Evolutionary conservation across 2,113 vertebrate species (phyloP).

Genomic region (Chlamydotis undulata): DNA sequence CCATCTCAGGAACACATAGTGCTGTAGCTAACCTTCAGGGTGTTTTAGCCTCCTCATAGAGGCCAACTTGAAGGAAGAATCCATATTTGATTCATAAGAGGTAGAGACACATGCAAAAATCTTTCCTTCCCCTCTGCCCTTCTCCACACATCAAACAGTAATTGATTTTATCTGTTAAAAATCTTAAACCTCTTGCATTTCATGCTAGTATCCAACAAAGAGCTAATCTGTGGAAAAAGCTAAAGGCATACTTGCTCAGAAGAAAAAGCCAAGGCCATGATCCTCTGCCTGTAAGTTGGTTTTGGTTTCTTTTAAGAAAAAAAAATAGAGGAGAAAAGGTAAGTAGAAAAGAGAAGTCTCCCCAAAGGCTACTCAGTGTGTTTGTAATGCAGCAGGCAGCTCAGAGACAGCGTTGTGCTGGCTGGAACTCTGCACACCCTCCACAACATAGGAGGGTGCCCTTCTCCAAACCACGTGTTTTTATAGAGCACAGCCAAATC

Average conservation of each 20-base stretch:
- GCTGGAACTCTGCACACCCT: background rate
- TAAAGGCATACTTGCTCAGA: background rate
- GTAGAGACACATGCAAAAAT: background rate
- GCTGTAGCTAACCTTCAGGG: constrained; percentile 50
- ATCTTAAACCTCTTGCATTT: background rate
- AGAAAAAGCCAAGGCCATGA: background rate
- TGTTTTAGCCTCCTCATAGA: background rate
- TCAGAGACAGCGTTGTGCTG: accelerated
- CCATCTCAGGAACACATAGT: background rate
- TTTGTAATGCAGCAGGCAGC: background rate
- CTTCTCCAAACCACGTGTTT: background rate
- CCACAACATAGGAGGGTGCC: background rate
- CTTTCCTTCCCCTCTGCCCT: background rate
- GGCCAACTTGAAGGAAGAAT: background rate
- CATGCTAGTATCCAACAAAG: background rate
- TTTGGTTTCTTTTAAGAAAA: background rate
- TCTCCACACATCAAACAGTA: background rate
- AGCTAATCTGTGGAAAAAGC: background rate
- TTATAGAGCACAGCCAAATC: background rate
- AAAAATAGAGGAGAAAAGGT: background rate
- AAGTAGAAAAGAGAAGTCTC: background rate
- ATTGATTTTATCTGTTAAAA: background rate
- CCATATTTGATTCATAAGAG: background rate
- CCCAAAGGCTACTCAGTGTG: background rate
- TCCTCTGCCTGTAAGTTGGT: background rate